Evolutionary conservation across 2,888 invertebrate species (phyloP).

Genomic region (Stomorhina lunata): DNA sequence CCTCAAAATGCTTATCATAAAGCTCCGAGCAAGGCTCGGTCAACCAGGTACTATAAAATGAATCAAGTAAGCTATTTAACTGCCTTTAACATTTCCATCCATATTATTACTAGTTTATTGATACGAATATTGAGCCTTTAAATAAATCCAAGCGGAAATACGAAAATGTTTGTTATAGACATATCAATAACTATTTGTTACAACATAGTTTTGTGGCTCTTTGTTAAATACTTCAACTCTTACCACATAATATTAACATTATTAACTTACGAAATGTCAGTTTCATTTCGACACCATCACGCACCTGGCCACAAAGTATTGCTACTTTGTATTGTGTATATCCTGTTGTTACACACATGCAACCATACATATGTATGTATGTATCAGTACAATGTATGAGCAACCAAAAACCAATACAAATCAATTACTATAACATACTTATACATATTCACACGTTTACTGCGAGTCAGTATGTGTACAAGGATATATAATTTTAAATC

Average conservation of each 20-base stretch:
- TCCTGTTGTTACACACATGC: no score
- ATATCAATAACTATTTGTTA: conserved; percentile 5
- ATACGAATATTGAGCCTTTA: no score
- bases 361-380: no score
- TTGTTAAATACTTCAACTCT: conserved; percentile 51
- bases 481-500: background rate
- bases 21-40: no score
- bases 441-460: background rate
- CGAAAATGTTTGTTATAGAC: background rate
- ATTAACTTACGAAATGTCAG: conserved; percentile 52
- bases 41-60: no score
- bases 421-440: background rate
- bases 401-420: background rate
- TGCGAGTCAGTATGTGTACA: background rate
- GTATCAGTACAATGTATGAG: no score
- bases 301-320: background rate
- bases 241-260: conserved; percentile 47
- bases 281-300: background rate
- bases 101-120: no score
- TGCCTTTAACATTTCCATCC: no score
- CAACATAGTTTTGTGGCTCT: conserved; percentile 31
- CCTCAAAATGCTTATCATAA: no score
- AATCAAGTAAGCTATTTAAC: no score
- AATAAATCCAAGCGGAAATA: no score
- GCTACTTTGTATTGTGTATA: background rate